A percentile compares a stretch with the other conserved stretches of the same genome.
These are phyloP conservation scores for Stichodactyla helianthus DNA, from an alignment of 64 coral and sea anemone genomes.

Conservation along the genomic window DNA sequence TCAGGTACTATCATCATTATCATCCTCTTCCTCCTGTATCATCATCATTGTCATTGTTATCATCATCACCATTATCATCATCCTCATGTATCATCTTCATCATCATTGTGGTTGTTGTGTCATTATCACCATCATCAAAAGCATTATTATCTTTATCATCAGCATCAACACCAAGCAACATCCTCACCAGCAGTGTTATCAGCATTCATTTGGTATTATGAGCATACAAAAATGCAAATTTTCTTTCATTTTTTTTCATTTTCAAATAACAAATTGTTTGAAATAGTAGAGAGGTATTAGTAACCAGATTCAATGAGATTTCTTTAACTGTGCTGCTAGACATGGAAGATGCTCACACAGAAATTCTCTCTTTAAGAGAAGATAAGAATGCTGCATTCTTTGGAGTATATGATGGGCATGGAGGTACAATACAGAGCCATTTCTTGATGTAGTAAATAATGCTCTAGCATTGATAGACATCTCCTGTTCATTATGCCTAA, in stretches of 20 bases:
- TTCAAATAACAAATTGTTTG: too few species aligned
- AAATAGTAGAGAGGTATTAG: background rate
- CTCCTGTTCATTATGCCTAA: background rate
- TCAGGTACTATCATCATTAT: too few species aligned
- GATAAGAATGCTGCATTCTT: constrained; percentile 82
- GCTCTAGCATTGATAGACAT: background rate
- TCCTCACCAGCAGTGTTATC: background rate
- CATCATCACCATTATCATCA: background rate
- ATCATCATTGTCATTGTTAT: too few species aligned
- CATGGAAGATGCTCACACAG: constrained; percentile 96
- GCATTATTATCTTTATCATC: background rate
- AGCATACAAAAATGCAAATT: too few species aligned
- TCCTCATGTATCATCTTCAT: too few species aligned
- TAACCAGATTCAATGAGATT: background rate
- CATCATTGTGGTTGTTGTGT: too few species aligned
- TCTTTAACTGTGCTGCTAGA: constrained; percentile 55
- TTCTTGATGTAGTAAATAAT: background rate
- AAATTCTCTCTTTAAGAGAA: constrained; percentile 79
- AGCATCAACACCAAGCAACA: background rate
- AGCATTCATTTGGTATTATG: too few species aligned
- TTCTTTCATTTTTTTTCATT: too few species aligned
- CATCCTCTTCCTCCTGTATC: too few species aligned
- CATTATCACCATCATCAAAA: background rate
- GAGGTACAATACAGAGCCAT: constrained; percentile 30
- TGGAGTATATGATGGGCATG: constrained; percentile 93